phyloP scores from a whole-genome alignment of 1,140 invertebrate species.

The Cardiocondyla obscurior region DNA sequence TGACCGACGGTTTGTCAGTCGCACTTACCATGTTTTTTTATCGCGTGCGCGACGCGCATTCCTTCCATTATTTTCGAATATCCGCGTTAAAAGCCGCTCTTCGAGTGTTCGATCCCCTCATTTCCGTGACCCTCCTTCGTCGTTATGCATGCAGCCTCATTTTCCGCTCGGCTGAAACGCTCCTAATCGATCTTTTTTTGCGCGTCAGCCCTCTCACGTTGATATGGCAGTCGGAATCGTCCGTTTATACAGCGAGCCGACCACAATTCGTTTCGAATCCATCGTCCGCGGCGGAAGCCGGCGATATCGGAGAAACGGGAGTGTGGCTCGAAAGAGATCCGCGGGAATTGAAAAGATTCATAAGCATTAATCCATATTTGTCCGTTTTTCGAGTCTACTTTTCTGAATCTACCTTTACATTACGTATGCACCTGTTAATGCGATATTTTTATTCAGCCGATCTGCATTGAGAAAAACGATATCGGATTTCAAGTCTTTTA shows the following conservation, averaged over 20 bases:
- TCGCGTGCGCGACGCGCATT: conserved; percentile 40
- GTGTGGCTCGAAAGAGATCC: conserved; percentile 53
- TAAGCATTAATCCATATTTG: conserved; percentile 28
- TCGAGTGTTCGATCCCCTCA: not conserved
- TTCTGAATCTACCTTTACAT: not conserved
- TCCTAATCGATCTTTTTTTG: conserved; percentile 55
- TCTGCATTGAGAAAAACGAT: not conserved
- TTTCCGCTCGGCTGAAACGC: conserved; percentile 34
- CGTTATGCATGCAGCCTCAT: conserved; percentile 53
- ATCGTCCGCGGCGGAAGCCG: not conserved
- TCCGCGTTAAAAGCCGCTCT: conserved; percentile 47
- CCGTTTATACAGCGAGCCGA: conserved; percentile 48
- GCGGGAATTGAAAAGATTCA: conserved; percentile 24
- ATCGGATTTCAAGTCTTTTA: not conserved
- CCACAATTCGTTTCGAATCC: conserved; percentile 44
- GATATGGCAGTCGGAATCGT: conserved; percentile 35
- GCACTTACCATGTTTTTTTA: conserved; percentile 71
- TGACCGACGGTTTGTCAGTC: conserved; percentile 71
- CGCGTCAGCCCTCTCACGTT: conserved; percentile 35
- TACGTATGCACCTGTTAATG: not conserved
- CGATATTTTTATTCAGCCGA: not conserved
- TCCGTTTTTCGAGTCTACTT: too few species aligned
- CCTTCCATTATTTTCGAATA: conserved; percentile 67
- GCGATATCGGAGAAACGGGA: conserved; percentile 37
- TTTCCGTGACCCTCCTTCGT: not conserved